Conservation (phyloP, 2,888 invertebrate species). For the Sarcophaga caerulescens region DNA sequence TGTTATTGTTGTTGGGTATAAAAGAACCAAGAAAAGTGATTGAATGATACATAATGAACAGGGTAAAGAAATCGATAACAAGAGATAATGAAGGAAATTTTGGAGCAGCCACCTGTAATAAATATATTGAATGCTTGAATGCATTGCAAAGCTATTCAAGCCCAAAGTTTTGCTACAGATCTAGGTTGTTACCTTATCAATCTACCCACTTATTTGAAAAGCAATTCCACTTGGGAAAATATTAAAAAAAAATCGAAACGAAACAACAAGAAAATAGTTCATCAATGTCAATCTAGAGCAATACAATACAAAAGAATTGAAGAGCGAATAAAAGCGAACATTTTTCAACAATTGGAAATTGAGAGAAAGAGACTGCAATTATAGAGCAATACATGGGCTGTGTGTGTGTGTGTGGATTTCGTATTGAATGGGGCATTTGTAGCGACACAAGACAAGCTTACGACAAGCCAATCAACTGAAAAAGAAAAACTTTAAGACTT, state of each 20-base stretch:
- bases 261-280: conserved; percentile 6
- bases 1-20: too few relatives aligned
- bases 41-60: too few relatives aligned
- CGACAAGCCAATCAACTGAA: conserved; percentile 43
- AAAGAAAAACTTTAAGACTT: conserved; percentile 26
- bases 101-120: too few relatives aligned
- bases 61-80: too few relatives aligned
- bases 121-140: too few relatives aligned
- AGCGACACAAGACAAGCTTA: conserved; percentile 5
- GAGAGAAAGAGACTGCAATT: conserved; percentile 11
- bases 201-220: not conserved
- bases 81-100: too few relatives aligned
- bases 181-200: too few relatives aligned
- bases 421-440: not conserved
- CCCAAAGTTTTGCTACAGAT: too few relatives aligned
- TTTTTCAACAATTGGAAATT: not conserved
- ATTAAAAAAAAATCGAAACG: not conserved
- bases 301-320: conserved; percentile 2
- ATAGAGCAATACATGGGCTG: too few relatives aligned
- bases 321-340: not conserved
- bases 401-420: not conserved
- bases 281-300: conserved; percentile 43
- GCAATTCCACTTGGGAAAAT: conserved; percentile 22
- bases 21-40: too few relatives aligned
- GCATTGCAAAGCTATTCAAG: too few relatives aligned